A percentile compares a stretch with the other conserved stretches of the same genome.
Conservation (phyloP, 2,888 invertebrate genomes). For the Nephrotoma flavescens region DNA sequence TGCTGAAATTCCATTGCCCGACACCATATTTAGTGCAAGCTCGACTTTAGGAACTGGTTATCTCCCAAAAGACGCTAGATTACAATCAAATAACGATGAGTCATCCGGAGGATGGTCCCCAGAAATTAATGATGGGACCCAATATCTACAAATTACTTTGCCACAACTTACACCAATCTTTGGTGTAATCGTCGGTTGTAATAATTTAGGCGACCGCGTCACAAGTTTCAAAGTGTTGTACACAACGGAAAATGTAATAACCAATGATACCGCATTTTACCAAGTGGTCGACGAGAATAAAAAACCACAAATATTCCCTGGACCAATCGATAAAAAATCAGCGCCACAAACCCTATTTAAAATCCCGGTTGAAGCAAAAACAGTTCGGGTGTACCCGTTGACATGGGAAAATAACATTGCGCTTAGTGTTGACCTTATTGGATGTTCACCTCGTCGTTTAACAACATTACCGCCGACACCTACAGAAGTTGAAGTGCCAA, state of each 20-base stretch:
- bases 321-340: slow-evolving; percentile 45
- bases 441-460: slow-evolving; percentile 37
- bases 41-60: slow-evolving; percentile 35
- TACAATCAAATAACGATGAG: slow-evolving; percentile 23
- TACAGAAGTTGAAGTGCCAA: slow-evolving; percentile 5
- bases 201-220: slow-evolving; percentile 53
- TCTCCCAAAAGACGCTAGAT: slow-evolving; percentile 37
- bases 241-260: slow-evolving; percentile 31
- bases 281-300: slow-evolving; percentile 39
- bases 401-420: slow-evolving; percentile 59
- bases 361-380: slow-evolving; percentile 59
- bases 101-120: slow-evolving; percentile 57
- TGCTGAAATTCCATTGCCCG: slow-evolving; percentile 34
- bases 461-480: not conserved
- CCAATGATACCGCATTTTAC: slow-evolving; percentile 43
- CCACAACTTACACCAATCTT: slow-evolving; percentile 51
- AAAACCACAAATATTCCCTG: slow-evolving; percentile 51
- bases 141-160: slow-evolving; percentile 56
- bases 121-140: slow-evolving; percentile 37
- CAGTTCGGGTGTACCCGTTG: slow-evolving; percentile 53
- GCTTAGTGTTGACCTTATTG: slow-evolving; percentile 57
- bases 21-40: slow-evolving; percentile 43
- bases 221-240: slow-evolving; percentile 58
- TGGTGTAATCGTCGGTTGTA: slow-evolving; percentile 52
- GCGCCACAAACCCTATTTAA: slow-evolving; percentile 49